A percentile compares a stretch with the other conserved stretches of the same genome.
Evolutionary conservation across 1,140 invertebrate species (phyloP).

Genomic region (Camponotus pennsylvanicus): DNA sequence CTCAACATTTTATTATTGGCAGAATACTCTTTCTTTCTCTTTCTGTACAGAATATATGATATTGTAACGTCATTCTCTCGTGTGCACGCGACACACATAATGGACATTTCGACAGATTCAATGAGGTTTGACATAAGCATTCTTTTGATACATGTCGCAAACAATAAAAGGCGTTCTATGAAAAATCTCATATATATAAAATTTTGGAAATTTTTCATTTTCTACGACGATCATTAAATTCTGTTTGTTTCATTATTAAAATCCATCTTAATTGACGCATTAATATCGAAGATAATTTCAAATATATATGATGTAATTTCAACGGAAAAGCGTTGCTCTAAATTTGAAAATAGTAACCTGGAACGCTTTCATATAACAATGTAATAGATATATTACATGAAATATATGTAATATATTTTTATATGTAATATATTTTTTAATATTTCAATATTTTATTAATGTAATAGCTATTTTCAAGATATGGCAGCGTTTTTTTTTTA

Average conservation of each 20-base stretch:
- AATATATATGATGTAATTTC: not conserved
- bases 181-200: not conserved
- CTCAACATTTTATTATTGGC: slow-evolving; percentile 83
- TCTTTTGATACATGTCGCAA: slow-evolving; percentile 72
- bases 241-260: not conserved
- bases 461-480: slow-evolving; percentile 22
- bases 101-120: slow-evolving; percentile 76
- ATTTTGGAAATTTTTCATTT: not conserved
- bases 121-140: slow-evolving; percentile 69
- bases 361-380: slow-evolving; percentile 24
- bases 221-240: not conserved
- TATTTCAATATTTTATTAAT: not conserved
- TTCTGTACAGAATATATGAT: slow-evolving; percentile 75
- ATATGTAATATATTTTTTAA: not conserved
- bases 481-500: not conserved
- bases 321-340: not conserved
- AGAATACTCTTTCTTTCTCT: slow-evolving; percentile 77
- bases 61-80: slow-evolving; percentile 68
- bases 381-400: not conserved
- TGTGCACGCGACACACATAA: slow-evolving; percentile 32
- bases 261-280: not conserved
- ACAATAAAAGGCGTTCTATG: not conserved
- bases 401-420: not conserved
- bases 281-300: not conserved
- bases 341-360: not conserved